Evolutionary conservation across 2,888 invertebrate genomes (phyloP).

Genomic region (Cartodere bifasciata): DNA sequence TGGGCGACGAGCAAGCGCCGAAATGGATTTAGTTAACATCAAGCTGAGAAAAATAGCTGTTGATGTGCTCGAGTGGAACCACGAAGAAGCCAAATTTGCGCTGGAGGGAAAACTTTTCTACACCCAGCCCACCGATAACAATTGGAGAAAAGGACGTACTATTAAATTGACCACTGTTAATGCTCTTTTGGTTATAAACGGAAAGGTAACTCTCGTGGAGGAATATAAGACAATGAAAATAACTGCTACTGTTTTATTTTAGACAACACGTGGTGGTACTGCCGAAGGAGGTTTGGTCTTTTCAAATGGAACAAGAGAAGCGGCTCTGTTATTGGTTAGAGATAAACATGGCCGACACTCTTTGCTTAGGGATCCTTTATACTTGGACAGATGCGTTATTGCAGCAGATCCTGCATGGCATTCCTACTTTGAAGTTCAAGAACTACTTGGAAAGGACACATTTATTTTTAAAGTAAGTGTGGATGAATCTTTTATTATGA

Average conservation of each 20-base stretch:
- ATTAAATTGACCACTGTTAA: constrained; percentile 80
- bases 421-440: constrained; percentile 92
- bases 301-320: constrained; percentile 66
- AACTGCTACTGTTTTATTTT: constrained; percentile 8
- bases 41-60: constrained; percentile 86
- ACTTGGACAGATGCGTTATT: constrained; percentile 83
- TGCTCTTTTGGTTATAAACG: constrained; percentile 81
- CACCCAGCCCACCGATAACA: constrained; percentile 82
- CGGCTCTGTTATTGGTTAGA: constrained; percentile 73
- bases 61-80: constrained; percentile 88
- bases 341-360: constrained; percentile 85
- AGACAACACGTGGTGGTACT: constrained; percentile 6
- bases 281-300: constrained; percentile 38
- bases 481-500: constrained; percentile 6
- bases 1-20: constrained; percentile 60
- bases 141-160: constrained; percentile 80
- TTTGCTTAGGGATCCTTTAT: constrained; percentile 77
- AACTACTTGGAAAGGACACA: constrained; percentile 83
- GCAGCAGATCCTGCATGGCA: constrained; percentile 83
- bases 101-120: constrained; percentile 80
- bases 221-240: too few species aligned
- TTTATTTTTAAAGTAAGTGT: constrained; percentile 79
- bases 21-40: constrained; percentile 81
- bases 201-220: too few species aligned
- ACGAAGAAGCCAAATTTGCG: constrained; percentile 82